phyloP scores from a whole-genome alignment of 2,113 vertebrate species.

The Ptyas mucosa region DNA sequence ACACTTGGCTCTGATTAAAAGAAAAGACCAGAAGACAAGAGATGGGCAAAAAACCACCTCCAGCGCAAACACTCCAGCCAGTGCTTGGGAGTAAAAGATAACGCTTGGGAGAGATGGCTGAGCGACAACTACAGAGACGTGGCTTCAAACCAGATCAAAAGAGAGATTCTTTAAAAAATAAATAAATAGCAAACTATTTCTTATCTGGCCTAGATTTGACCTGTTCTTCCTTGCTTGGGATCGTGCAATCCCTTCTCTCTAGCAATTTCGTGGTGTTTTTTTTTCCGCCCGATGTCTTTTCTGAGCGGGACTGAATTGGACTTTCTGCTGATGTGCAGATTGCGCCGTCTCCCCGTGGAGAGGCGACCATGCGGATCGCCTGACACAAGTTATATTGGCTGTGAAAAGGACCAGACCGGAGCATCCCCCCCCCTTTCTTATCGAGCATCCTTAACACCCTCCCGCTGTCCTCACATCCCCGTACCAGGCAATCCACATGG shows the following conservation, averaged over 20 bases:
- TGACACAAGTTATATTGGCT: background rate
- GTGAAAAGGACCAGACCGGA: background rate
- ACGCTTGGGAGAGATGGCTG: background rate
- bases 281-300: background rate
- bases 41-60: background rate
- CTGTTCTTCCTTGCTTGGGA: background rate
- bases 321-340: background rate
- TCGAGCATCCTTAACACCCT: background rate
- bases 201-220: background rate
- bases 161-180: background rate
- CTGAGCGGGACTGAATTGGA: background rate
- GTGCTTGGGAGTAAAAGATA: background rate
- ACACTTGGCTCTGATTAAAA: background rate
- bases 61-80: background rate
- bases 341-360: background rate
- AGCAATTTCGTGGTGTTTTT: background rate
- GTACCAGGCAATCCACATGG: constrained; percentile 90
- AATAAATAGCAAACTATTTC: background rate
- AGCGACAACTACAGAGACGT: background rate
- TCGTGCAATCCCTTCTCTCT: background rate
- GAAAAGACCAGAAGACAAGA: background rate
- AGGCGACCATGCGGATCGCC: background rate
- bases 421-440: background rate
- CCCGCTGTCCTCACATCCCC: background rate
- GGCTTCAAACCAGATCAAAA: background rate